A percentile compares a stretch with the other conserved stretches of the same genome.
phyloP scores from a whole-genome alignment of 2,888 invertebrate species.

The Lepidochrysops patricia region DNA sequence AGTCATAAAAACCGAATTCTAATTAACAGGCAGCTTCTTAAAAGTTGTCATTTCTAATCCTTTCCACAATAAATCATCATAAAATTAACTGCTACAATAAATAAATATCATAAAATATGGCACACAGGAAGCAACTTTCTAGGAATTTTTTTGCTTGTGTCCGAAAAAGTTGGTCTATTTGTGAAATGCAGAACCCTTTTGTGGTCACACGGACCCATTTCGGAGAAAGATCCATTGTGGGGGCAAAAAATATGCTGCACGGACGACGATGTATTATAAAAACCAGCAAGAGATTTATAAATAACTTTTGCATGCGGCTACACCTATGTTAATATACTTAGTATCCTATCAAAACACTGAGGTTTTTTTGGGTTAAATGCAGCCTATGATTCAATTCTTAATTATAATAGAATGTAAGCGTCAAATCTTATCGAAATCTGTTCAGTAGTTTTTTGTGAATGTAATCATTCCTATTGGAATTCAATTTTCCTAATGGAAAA shows the following conservation, averaged over 20 bases:
- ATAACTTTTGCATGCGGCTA: too few relatives aligned
- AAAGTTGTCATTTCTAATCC: not conserved
- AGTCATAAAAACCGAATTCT: not conserved
- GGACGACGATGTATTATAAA: not conserved
- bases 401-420: too few relatives aligned
- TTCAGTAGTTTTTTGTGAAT: too few relatives aligned
- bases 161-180: slow-evolving; percentile 43
- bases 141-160: slow-evolving; percentile 21
- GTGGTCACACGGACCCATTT: slow-evolving; percentile 41
- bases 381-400: too few relatives aligned
- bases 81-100: not conserved
- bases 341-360: too few relatives aligned
- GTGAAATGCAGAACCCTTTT: slow-evolving; percentile 69
- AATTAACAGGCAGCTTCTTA: not conserved
- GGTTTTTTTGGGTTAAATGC: too few relatives aligned
- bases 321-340: too few relatives aligned
- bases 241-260: slow-evolving; percentile 25
- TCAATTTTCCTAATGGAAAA: too few relatives aligned
- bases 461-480: too few relatives aligned
- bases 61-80: not conserved
- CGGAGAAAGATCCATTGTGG: slow-evolving; percentile 49
- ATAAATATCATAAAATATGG: not conserved
- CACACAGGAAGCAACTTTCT: slow-evolving; percentile 12
- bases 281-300: not conserved
- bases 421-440: too few relatives aligned